Evolutionary conservation across 2,113 vertebrate species (phyloP).

Genomic region (Lophotis ruficrista): DNA sequence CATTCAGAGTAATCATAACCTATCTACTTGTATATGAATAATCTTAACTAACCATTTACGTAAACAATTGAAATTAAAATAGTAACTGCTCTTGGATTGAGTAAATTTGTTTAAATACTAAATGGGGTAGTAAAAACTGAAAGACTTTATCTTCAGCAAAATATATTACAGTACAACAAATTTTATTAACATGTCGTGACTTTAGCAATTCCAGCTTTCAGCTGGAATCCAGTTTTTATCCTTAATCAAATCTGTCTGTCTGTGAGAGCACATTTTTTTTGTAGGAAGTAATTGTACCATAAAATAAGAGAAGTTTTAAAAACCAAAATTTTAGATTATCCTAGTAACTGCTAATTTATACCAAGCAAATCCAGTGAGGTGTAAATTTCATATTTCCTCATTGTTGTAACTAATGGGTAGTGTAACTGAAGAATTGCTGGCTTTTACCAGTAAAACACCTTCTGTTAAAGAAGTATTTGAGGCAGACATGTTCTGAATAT

Average conservation of each 20-base stretch:
- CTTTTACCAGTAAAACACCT: background rate
- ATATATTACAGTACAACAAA: conserved; percentile 1
- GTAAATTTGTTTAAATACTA: conserved; percentile 51
- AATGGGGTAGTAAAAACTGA: conserved; percentile 8
- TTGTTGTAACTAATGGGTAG: background rate
- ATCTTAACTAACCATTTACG: conserved; percentile 52
- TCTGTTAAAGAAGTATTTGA: background rate
- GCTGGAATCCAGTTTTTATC: conserved; percentile 35
- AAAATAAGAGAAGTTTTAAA: conserved; percentile 2
- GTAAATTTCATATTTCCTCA: conserved; percentile 49
- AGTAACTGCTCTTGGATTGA: conserved; percentile 10
- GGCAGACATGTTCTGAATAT: background rate
- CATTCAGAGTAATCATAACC: conserved; percentile 60
- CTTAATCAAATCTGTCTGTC: conserved; percentile 51
- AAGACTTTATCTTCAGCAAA: conserved; percentile 20
- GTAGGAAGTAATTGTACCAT: conserved; percentile 21
- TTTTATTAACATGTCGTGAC: conserved; percentile 61
- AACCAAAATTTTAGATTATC: background rate
- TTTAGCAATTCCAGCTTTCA: conserved; percentile 46
- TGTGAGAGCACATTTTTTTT: background rate
- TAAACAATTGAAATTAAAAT: conserved; percentile 48
- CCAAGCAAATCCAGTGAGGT: conserved; percentile 6
- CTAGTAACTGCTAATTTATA: background rate
- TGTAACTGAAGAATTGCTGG: background rate
- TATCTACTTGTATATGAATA: conserved; percentile 43